Percentiles rank a stretch among this genome's conserved stretches.
Evolutionary conservation across 2,888 invertebrate genomes (phyloP).

Genomic region (Cantharis rufa): DNA sequence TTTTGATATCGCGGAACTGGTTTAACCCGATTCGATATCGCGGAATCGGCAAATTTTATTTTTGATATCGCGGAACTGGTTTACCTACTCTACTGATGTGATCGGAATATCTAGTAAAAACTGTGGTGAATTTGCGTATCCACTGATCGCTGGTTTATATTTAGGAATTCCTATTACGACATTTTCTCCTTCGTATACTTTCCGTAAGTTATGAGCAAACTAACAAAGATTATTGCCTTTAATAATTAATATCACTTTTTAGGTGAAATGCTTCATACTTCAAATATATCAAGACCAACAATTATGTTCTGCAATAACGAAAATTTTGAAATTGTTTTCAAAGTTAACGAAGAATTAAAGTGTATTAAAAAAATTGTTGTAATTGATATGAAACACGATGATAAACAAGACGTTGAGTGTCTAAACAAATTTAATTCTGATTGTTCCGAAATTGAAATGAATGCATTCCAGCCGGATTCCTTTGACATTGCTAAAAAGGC

Average conservation of each 20-base stretch:
- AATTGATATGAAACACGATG: conserved; percentile 56
- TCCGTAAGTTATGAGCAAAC: conserved; percentile 48
- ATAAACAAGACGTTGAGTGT: conserved; percentile 59
- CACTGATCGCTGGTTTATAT: conserved; percentile 58
- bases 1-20: too few relatives aligned
- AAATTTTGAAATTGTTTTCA: conserved; percentile 60
- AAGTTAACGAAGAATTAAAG: conserved; percentile 57
- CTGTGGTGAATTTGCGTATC: conserved; percentile 59
- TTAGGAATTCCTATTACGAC: conserved; percentile 61
- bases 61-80: too few relatives aligned
- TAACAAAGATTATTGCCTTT: neutral
- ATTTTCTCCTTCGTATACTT: conserved; percentile 61
- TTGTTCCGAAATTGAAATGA: conserved; percentile 49
- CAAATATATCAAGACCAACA: conserved; percentile 68
- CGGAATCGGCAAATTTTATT: too few relatives aligned
- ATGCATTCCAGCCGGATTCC: conserved; percentile 51
- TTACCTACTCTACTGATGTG: too few relatives aligned
- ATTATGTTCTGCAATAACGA: conserved; percentile 66
- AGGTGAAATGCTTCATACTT: conserved; percentile 55
- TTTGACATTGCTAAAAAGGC: conserved; percentile 59
- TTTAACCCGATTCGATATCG: too few relatives aligned
- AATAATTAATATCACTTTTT: conserved; percentile 59
- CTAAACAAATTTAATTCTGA: conserved; percentile 43
- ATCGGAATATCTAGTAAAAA: conserved; percentile 63
- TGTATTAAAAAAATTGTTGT: conserved; percentile 61